Evolutionary conservation across 2,113 vertebrate species (phyloP), one percentile per base, ranked within the genome.

Genomic region (Syngnathus typhle): DNA sequence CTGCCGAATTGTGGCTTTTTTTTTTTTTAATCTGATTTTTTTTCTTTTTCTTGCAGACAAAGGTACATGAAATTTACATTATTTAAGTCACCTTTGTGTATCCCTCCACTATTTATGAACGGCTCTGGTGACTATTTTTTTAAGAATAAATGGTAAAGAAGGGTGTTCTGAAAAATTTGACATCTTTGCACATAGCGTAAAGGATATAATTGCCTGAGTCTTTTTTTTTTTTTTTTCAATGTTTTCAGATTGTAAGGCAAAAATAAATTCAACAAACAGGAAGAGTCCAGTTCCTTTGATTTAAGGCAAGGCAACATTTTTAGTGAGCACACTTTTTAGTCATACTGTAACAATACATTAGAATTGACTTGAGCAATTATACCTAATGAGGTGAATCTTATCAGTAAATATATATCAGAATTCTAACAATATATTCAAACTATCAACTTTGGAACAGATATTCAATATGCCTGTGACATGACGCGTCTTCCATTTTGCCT

Each of bases 1-100:
- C 79, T 84, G 83, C 76, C 76, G 77, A 80, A 81, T 72, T 67
- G 84, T 77, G 81, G 84, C 82, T 71, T 67, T 67, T 44, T 63
- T 60, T 80, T 77, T 76, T 68, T 65, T 59, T 52, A 59, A 70
- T 76, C 21, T 32, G 27, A 32, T 32, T 32, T 32, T 32, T 67
- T 39, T 23, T 64, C n/a, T 76, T 43, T 41, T n/a, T 12, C 36
- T 68, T 6, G 13, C n/a, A 9, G 23, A 59, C 68, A 41, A 59
- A 65, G 44, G 44, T 44, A 64, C 63, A 32, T 32, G 27, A 64
- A 64, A 64, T 23, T 47, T 49, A n/a, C 23, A 62, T 27, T 21
- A 62, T 32, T 56, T 16, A 64, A 47, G 4, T 32, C 39, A 61
- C 59, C 59, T 41, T 55, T 55, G 19, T 9, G n/a, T n/a, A 23